Evolutionary conservation across 2,888 invertebrate species (phyloP).

Genomic region (Hypomecis punctinalis): DNA sequence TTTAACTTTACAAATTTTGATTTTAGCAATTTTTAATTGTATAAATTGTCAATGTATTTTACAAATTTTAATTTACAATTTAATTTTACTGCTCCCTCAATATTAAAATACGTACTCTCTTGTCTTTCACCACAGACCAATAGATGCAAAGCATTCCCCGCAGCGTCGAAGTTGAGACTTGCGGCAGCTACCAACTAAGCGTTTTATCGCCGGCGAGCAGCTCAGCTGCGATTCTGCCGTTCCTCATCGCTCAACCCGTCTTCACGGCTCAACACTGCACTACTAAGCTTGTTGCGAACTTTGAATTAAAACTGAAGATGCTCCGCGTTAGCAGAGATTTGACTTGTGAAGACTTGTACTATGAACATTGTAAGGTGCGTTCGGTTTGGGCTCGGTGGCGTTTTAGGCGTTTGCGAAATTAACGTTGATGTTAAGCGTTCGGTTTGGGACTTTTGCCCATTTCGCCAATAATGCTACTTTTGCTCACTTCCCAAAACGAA

Average conservation of each 20-base stretch:
- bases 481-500: too few species aligned
- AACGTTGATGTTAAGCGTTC: too few species aligned
- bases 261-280: constrained; percentile 27
- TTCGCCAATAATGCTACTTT: too few species aligned
- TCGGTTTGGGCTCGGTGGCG: too few species aligned
- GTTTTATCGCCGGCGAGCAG: constrained; percentile 77
- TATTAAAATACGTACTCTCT: not conserved
- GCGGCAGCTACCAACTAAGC: constrained; percentile 74
- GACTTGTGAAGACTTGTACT: not conserved
- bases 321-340: constrained; percentile 4
- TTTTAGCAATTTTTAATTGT: too few species aligned
- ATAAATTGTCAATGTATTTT: too few species aligned
- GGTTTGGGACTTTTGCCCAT: too few species aligned
- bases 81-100: not conserved
- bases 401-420: too few species aligned
- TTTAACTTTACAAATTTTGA: too few species aligned
- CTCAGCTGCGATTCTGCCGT: constrained; percentile 46
- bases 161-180: constrained; percentile 62
- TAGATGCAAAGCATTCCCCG: constrained; percentile 41
- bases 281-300: constrained; percentile 34
- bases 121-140: constrained; percentile 27
- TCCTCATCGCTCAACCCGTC: constrained; percentile 38
- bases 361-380: not conserved
- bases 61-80: too few species aligned
- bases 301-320: constrained; percentile 39